Evolutionary conservation across 2,888 invertebrate species (phyloP), one percentile per base, ranked within the genome.

Genomic region (Eilema griseolum): DNA sequence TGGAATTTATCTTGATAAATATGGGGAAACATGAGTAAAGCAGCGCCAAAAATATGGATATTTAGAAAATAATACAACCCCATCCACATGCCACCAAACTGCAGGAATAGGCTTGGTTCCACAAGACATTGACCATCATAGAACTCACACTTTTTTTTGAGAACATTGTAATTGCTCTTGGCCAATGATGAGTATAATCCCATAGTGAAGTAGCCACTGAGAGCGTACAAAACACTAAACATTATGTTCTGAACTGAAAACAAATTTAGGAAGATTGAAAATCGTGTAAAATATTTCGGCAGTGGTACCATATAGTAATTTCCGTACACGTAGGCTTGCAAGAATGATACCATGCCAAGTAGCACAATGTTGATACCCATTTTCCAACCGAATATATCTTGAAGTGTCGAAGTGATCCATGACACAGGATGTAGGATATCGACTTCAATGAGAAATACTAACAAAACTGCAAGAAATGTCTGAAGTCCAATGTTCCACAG

Each of bases 321-420:
- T 62, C 97, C 97, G 84, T 97, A 96, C 52, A 97, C 95, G 59
- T 97, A 93, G n/a, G 97, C 97, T 91, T 97, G 97, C 10, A 97
- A 94, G 73, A 97, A 96, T 14, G 97, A 96, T 1, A 97, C 95
- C 33, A 95, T 86, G 16, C 96, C 93, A 24, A 98, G 95, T 0
- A 97, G 96, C 33, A 97, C 89, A 62, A 97, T 95, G 80, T 96
- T 97, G 0, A 97, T 87, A 92, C 96, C 96, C 89, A 97, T 97
- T 86, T 96, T 96, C 84, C 96, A 93, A 8, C 96, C 96, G 67
- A 96, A 93, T 71, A 97, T 92, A 20, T 96, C 95, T 23, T 93
- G 83, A 75, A 97, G 89, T 0, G 97, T 96, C 56, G 95, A 94
- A 41, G 92, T 85, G n/a, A 97, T 86, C 97, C 97, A 98, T 79